Base-by-base conservation (phyloP, 2,888 invertebrate genomes). In the Tyria jacobaeae region DNA sequence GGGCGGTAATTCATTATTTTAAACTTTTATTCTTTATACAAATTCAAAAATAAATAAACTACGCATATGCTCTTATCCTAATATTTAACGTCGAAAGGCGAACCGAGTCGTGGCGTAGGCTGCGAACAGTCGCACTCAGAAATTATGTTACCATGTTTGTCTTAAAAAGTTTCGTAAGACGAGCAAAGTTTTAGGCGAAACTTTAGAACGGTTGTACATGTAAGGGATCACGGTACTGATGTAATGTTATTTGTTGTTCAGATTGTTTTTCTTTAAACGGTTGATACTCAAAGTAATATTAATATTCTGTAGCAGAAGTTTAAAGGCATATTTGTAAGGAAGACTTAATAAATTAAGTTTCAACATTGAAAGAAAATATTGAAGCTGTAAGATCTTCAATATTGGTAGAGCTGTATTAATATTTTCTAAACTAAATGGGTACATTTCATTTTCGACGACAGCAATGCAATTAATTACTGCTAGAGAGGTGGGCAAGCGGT, bases 101-200 rank as follows among this genome's bases (percentile, higher is more conserved):
- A 10, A 53, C 9, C 10, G 15, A n/a, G 50, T 15, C 44, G 17
- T 37, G 12, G 55, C 57, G 14, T 47, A 44, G 54, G 27, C 44
- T 15, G 51, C 52, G 47, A 63, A 71, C 69, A 71, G n/a, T 57
- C 65, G 62, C 56, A 64, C 55, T 62, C 66, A 68, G 50, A 67
- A 72, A 52, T 62, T 62, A 55, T 51, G 62, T 58, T 61, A 65
- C 59, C 47, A 41, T 70, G 60, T 69, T 66, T 65, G 60, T 64
- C 61, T 37, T 60, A 48, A 67, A 74, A 74, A 70, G 25, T 74
- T 62, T 47, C 17, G n/a, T 27, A 60, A 62, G 58, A 64, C 59
- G 53, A 53, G 37, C 44, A 56, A 67, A 74, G 61, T 71, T 66
- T 35, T 15, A 21, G 39, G 49, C 58, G 53, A 31, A 56, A 64